Conservation (phyloP, 2,797 vertebrate species). For the Neoniphon sammara region DNA sequence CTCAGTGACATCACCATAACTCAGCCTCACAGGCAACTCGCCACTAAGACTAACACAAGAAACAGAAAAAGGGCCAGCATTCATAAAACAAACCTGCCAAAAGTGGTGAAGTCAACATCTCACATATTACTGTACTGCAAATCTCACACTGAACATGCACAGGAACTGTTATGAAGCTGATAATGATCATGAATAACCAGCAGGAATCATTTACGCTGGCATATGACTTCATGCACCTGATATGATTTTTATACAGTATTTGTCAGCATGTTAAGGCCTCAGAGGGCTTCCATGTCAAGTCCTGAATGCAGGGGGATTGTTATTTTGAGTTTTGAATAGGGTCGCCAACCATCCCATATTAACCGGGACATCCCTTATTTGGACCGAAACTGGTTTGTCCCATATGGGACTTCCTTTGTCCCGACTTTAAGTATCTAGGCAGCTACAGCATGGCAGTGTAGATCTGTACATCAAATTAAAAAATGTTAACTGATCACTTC, state of each 20-base stretch:
- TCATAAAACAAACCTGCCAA: constrained; percentile 6
- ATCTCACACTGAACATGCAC: not conserved
- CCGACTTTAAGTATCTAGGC: no score
- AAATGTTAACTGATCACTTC: no score
- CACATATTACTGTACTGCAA: not conserved
- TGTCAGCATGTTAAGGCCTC: not conserved
- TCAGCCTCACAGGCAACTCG: not conserved
- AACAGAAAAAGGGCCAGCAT: constrained; percentile 10
- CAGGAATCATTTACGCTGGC: not conserved
- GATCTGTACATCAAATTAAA: no score
- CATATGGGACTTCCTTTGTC: no score
- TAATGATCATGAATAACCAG: not conserved
- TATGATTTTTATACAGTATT: not conserved
- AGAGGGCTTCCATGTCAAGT: not conserved
- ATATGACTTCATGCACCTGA: not conserved
- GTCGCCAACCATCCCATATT: no score
- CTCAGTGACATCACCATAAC: not conserved
- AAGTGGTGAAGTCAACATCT: constrained; percentile 8
- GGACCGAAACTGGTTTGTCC: no score
- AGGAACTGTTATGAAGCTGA: not conserved
- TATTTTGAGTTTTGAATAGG: no score
- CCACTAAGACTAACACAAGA: constrained; percentile 15
- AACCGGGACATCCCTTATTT: no score
- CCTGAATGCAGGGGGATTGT: no score
- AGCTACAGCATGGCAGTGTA: no score